phyloP scores from a whole-genome alignment of 2,888 invertebrate species.

The Acleris sparsana region DNA sequence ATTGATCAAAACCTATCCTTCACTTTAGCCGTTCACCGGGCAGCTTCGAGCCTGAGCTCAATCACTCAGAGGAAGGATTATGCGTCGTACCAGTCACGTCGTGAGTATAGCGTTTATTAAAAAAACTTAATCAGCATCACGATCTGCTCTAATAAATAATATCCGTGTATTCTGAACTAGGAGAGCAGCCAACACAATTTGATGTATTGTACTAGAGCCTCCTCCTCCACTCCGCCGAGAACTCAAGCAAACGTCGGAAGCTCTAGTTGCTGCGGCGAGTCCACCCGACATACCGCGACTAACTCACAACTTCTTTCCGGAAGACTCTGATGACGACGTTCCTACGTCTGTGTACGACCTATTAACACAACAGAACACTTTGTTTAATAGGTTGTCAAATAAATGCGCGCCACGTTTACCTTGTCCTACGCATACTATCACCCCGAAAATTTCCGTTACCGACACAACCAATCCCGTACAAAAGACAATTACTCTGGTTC shows the following conservation, averaged over 20 bases:
- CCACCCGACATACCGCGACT: no score
- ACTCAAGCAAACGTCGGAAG: background rate
- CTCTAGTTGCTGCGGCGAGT: no score
- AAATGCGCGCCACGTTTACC: no score
- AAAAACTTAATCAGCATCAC: background rate
- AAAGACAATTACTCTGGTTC: no score
- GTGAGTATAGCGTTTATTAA: conserved; percentile 35
- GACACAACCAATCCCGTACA: no score
- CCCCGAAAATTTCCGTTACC: no score
- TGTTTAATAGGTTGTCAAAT: no score
- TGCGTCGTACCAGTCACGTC: conserved; percentile 15
- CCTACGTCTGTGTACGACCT: no score
- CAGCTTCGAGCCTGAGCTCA: conserved; percentile 31
- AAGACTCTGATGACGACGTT: no score
- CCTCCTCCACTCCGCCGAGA: background rate
- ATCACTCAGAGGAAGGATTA: conserved; percentile 29
- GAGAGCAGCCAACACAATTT: conserved; percentile 62
- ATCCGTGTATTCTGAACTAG: conserved; percentile 42
- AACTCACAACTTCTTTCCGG: no score
- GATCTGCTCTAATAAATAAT: background rate
- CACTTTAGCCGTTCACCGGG: conserved; percentile 29
- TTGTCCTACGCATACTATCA: no score
- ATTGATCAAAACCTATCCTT: background rate
- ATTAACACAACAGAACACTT: no score
- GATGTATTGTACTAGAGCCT: conserved; percentile 65